These are phyloP conservation scores for Myotis brandtii DNA, from an alignment of 2,113 vertebrate species.

Conservation along the genomic window DNA sequence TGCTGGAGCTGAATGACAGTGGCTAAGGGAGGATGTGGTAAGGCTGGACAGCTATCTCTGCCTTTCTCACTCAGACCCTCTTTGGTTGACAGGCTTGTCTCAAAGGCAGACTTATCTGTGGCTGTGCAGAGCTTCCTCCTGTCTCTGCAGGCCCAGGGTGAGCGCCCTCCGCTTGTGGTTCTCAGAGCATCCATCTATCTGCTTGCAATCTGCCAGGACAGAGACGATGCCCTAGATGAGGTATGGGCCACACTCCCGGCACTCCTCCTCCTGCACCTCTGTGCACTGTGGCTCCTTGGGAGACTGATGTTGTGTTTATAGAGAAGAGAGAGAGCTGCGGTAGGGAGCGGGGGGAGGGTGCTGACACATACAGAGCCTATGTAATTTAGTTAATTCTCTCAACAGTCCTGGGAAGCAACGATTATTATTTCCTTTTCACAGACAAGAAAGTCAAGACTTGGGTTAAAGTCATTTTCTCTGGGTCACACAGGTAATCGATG, in stretches of 20 bases:
- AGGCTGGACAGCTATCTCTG: not conserved
- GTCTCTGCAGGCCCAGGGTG: conserved; percentile 88
- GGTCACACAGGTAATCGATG: not conserved
- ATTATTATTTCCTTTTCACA: not conserved
- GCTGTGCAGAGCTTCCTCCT: conserved; percentile 88
- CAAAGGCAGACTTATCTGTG: conserved; percentile 90
- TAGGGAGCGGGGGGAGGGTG: not conserved
- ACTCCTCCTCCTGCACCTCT: not conserved
- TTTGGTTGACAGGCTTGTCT: conserved; percentile 90
- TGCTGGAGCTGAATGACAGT: not conserved
- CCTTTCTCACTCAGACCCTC: conserved; percentile 53
- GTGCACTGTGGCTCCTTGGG: not conserved
- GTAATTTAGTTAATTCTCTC: not conserved
- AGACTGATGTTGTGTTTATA: not conserved
- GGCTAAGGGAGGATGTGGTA: not conserved
- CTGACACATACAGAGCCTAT: not conserved
- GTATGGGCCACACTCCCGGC: conserved; percentile 81
- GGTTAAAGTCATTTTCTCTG: not conserved
- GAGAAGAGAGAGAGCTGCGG: not conserved
- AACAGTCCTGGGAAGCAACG: not conserved
- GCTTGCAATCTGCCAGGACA: conserved; percentile 91
- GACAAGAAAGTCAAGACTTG: not conserved
- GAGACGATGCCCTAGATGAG: conserved; percentile 85
- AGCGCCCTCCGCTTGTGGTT: conserved; percentile 80
- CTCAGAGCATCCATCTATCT: conserved; percentile 93